Evolutionary conservation across 2,113 vertebrate genomes (phyloP), one percentile per base, ranked within the genome.

Genomic region (Ciconia boyciana): DNA sequence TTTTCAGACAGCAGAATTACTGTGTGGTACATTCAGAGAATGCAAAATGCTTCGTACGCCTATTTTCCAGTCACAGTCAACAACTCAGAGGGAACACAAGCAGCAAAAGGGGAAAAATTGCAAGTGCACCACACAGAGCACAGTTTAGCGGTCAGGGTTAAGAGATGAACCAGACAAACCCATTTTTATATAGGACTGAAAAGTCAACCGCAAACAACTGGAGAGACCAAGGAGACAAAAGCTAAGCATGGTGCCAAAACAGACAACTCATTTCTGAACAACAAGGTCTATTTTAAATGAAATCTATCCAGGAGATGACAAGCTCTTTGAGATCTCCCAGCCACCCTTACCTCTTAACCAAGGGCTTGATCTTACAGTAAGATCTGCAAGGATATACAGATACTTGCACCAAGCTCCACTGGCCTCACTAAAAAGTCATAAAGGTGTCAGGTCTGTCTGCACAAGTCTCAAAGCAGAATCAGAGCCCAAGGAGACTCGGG

Each of bases 1-100:
- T 99, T 99, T 99, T 99, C 99, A 99, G 99, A 99, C 99, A 99
- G 99, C 98, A 98, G 99, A 98, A 99, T 99, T 99, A 98, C 99
- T 98, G 98, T 98, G 99, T 98, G 98, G 98, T 97, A 98, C 99
- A 99, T 99, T 99, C 98, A 98, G 99, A 99, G 99, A 99, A 99
- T 98, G 98, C 98, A 98, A 99, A 99, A 99, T 99, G 98, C 97
- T 98, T 98, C 98, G 97, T 97, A 97, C 5, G 97, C 98, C 96
- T 97, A 92, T 97, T 98, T 98, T 98, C 99, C 95, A 97, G 94
- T 97, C 98, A 96, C 85, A 96, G 96, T 95, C 98, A 98, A 98
- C 95, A 95, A 97, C 95, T n/a, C 89, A 97, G 93, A 96, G 96
- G 94, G 94, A 97, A 97, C 87, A 90, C 69, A 88, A 91, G 87